Evolutionary conservation across 2,888 invertebrate genomes (phyloP).

Genomic region (Hanleya hanleyi): DNA sequence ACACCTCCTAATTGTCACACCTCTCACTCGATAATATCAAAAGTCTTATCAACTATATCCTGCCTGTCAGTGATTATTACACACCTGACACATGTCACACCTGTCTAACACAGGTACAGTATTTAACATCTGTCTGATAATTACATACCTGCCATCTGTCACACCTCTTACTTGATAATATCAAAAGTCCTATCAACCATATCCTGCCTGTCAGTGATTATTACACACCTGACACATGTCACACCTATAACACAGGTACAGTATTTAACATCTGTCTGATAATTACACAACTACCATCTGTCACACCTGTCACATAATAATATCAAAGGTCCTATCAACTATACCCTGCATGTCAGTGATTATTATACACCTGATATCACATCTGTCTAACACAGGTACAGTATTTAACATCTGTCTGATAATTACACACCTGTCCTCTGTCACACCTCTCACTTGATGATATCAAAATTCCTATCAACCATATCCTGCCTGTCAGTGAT

Average conservation of each 20-base stretch:
- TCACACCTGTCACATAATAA: constrained; percentile 79
- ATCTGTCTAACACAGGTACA: no score
- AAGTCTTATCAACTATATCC: constrained; percentile 74
- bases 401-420: no score
- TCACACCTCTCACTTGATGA: constrained; percentile 79
- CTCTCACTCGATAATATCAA: constrained; percentile 78
- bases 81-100: constrained; percentile 40
- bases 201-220: constrained; percentile 64
- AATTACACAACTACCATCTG: no score
- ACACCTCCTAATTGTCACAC: no score
- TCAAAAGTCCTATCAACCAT: constrained; percentile 75
- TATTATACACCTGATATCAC: no score
- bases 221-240: constrained; percentile 45
- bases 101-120: no score
- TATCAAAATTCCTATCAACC: constrained; percentile 75
- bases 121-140: no score
- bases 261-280: no score
- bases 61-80: constrained; percentile 66
- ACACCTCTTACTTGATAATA: constrained; percentile 78
- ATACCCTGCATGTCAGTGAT: no score
- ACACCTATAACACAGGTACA: no score
- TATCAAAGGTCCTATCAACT: constrained; percentile 76
- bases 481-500: constrained; percentile 65
- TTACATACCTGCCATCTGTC: no score
- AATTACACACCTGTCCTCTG: no score